phyloP scores from a whole-genome alignment of 2,797 vertebrate genomes.

The Varecia variegata region DNA sequence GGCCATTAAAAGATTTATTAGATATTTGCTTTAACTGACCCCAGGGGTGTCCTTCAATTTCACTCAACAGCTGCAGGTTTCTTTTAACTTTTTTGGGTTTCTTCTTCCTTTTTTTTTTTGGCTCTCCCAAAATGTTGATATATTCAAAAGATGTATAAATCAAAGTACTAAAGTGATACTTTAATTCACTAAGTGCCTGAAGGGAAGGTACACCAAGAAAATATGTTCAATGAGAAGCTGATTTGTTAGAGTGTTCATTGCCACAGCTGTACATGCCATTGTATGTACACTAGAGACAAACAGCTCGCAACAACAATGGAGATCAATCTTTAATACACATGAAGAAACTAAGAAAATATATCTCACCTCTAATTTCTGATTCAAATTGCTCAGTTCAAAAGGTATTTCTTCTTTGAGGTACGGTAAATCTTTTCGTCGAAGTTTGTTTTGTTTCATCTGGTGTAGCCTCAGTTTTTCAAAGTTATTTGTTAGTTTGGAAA shows the following conservation, averaged over 20 bases:
- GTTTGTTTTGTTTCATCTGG: conserved; percentile 78
- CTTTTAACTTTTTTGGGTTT: conserved; percentile 34
- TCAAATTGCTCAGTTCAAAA: conserved; percentile 74
- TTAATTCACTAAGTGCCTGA: conserved; percentile 54
- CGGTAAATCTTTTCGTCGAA: conserved; percentile 34
- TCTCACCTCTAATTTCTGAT: conserved; percentile 84
- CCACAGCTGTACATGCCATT: background rate
- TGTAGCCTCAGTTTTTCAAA: conserved; percentile 85
- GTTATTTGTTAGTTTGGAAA: conserved; percentile 83
- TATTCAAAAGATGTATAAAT: conserved; percentile 38
- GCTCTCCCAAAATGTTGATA: conserved; percentile 46
- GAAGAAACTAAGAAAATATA: background rate
- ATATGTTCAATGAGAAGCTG: background rate
- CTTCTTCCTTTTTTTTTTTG: background rate
- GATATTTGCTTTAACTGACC: conserved; percentile 43
- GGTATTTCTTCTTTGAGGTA: conserved; percentile 60
- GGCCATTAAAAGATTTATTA: conserved; percentile 66
- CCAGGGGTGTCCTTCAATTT: conserved; percentile 54
- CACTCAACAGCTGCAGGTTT: conserved; percentile 54
- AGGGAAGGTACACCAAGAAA: conserved; percentile 6
- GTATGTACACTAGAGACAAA: background rate
- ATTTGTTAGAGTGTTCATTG: background rate
- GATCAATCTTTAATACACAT: background rate
- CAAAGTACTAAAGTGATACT: conserved; percentile 57
- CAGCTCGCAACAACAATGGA: background rate